A percentile compares a stretch with the other conserved stretches of the same genome.
Conservation (phyloP, 1,140 invertebrate genomes). For the Scaptomyza graminum region DNA sequence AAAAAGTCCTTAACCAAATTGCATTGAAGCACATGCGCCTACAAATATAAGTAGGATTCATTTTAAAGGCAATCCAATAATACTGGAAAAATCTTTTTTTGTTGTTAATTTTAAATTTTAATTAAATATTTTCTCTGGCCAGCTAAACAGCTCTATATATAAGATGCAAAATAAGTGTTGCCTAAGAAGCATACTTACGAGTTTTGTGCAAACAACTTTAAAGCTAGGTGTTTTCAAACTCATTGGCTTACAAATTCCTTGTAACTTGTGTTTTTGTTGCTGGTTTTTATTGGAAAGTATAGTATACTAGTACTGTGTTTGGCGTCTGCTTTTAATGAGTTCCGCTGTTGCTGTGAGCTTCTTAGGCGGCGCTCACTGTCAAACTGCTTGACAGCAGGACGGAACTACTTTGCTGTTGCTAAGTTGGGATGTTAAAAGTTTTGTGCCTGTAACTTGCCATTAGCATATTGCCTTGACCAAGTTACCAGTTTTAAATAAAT, state of each 20-base stretch:
- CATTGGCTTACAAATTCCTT: background rate
- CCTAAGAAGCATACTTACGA: too few relatives aligned
- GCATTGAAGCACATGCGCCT: conserved; percentile 8
- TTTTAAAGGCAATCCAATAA: background rate
- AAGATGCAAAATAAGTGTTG: background rate
- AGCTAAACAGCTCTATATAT: background rate
- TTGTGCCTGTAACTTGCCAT: conserved; percentile 31
- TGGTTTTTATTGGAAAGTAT: conserved; percentile 38
- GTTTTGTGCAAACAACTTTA: background rate
- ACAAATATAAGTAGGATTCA: background rate
- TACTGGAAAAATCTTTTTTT: too few relatives aligned
- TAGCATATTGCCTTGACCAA: conserved; percentile 52
- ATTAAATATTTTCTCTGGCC: background rate
- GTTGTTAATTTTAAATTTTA: background rate
- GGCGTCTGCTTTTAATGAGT: conserved; percentile 38
- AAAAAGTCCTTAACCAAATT: conserved; percentile 20
- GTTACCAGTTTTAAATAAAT: conserved; percentile 47
- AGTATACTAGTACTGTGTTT: background rate
- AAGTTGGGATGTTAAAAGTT: conserved; percentile 13
- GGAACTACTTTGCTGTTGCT: too few relatives aligned
- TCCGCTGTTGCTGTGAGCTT: conserved; percentile 5
- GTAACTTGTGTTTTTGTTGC: background rate
- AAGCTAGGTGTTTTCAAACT: conserved; percentile 8
- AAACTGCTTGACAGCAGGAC: conserved; percentile 17
- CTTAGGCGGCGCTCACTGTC: conserved; percentile 23